Evolutionary conservation across 2,888 invertebrate genomes (phyloP).

Genomic region (Agriotes lineatus): DNA sequence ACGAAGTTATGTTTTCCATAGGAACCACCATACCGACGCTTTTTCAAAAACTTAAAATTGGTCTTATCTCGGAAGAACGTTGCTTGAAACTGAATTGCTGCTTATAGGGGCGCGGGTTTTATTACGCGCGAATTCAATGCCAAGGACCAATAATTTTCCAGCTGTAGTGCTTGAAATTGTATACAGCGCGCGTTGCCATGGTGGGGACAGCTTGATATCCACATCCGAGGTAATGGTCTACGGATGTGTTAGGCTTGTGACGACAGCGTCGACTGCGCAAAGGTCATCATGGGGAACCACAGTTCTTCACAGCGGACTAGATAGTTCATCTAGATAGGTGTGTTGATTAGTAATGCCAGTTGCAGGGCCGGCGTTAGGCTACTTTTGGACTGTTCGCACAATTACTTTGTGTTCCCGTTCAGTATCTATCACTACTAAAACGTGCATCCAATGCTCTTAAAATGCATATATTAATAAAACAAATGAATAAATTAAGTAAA

Average conservation of each 20-base stretch:
- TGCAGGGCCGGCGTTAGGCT: neutral
- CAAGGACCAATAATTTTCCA: conserved; percentile 2
- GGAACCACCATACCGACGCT: conserved; percentile 15
- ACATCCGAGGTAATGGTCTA: conserved; percentile 22
- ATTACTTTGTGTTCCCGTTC: too few species aligned
- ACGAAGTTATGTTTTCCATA: conserved; percentile 3
- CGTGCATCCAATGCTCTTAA: too few species aligned
- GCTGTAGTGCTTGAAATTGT: neutral
- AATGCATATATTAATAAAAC: too few species aligned
- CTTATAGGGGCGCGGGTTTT: neutral
- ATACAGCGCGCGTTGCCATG: neutral
- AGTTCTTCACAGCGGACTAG: conserved; percentile 28
- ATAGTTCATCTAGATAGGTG: conserved; percentile 9
- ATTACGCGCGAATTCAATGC: neutral
- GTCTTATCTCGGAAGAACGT: neutral
- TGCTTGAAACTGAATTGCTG: neutral
- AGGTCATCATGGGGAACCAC: conserved; percentile 40
- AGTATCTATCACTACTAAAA: too few species aligned
- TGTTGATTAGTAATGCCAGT: neutral
- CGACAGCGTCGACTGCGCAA: conserved; percentile 1
- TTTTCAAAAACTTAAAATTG: neutral
- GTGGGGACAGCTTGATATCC: conserved; percentile 9
- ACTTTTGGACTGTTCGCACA: too few species aligned
- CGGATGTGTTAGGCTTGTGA: conserved; percentile 9
- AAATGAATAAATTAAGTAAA: too few species aligned